A percentile compares a stretch with the other conserved stretches of the same genome.
These are phyloP conservation scores for Eriocheir sinensis DNA, from an alignment of 1,140 invertebrate species.

Conservation along the genomic window DNA sequence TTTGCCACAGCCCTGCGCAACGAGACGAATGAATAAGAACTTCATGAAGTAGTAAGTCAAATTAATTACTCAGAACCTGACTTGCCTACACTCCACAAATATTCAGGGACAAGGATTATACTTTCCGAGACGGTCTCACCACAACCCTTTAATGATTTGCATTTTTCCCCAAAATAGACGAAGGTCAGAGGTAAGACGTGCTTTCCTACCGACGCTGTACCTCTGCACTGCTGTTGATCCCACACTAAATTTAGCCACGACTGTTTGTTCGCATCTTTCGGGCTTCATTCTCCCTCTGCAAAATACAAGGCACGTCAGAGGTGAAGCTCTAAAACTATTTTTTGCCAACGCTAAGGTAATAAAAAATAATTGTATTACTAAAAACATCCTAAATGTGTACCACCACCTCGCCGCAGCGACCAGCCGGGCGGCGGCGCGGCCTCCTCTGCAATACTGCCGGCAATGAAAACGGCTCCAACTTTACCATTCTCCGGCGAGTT, in stretches of 20 bases:
- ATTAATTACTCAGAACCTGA: neutral
- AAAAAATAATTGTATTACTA: constrained; percentile 27
- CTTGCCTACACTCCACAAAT: neutral
- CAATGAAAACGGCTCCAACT: neutral
- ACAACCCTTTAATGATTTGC: neutral
- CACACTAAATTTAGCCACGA: constrained; percentile 8
- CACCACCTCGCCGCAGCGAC: neutral
- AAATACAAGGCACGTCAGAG: constrained; percentile 10
- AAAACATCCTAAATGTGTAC: neutral
- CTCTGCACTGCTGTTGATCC: neutral
- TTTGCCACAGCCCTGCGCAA: neutral
- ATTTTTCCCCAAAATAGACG: neutral
- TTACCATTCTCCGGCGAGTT: constrained; percentile 35
- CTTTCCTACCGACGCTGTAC: neutral
- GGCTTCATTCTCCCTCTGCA: neutral
- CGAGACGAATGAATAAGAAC: neutral
- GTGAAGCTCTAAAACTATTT: constrained; percentile 16
- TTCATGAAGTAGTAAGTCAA: neutral
- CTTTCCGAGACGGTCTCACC: neutral
- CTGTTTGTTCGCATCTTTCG: neutral
- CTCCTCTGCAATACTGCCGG: neutral
- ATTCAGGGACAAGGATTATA: neutral
- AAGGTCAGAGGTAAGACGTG: neutral
- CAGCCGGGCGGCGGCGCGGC: neutral
- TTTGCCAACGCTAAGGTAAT: constrained; percentile 23